Evolutionary conservation across 2,797 vertebrate species (phyloP).

Genomic region (Delichon dasypus): DNA sequence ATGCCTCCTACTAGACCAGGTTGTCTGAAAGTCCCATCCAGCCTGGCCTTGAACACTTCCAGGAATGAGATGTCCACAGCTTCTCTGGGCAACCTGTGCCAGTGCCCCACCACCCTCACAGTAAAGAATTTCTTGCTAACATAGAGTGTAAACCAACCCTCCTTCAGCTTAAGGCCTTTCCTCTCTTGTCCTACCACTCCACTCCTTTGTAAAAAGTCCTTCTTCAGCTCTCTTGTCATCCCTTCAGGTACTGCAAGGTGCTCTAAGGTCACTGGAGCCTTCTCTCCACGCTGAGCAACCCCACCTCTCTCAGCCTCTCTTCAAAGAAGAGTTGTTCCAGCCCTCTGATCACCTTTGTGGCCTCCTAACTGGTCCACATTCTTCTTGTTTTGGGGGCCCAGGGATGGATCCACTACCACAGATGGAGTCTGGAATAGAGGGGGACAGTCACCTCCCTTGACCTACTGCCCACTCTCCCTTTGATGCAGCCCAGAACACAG

Average conservation of each 20-base stretch:
- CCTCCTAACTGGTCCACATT: neutral
- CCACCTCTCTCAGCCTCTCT: neutral
- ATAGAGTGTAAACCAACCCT: accelerated
- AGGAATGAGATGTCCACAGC: neutral
- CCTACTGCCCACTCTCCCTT: neutral
- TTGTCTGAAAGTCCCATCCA: neutral
- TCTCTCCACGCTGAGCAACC: neutral
- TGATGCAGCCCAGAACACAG: neutral
- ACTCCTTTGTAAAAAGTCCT: neutral
- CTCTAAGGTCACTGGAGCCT: neutral
- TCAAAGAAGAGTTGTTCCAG: neutral
- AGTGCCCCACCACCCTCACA: neutral
- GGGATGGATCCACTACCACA: neutral
- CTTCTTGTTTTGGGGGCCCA: neutral
- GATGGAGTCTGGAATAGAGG: neutral
- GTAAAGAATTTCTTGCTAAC: neutral
- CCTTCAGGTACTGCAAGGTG: neutral
- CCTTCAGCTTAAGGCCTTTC: neutral
- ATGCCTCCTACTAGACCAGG: neutral
- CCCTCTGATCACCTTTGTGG: neutral
- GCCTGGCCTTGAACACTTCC: neutral
- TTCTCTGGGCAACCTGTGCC: neutral
- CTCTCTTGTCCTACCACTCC: neutral
- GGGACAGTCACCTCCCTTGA: neutral
- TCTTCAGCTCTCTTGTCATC: neutral